Conservation (phyloP, 2,113 vertebrate species). For the Paraplagusia blochii region DNA sequence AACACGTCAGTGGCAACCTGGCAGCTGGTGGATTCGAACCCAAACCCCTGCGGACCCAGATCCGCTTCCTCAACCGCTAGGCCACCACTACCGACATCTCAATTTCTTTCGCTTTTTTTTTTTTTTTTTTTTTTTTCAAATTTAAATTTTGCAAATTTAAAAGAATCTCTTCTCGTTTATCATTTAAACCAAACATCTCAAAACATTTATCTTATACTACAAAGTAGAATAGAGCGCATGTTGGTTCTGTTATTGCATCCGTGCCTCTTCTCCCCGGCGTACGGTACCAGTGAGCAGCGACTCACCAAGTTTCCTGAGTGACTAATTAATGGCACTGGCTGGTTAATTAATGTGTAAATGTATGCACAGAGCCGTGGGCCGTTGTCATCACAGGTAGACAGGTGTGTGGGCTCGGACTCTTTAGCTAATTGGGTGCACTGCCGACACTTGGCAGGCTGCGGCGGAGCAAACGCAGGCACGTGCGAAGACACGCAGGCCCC, state of each 20-base stretch:
- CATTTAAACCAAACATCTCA: no score
- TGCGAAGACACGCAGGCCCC: constrained; percentile 10
- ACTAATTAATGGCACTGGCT: constrained; percentile 57
- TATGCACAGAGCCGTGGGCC: constrained; percentile 53
- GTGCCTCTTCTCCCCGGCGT: background rate
- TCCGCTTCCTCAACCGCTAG: no score
- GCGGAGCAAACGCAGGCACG: constrained; percentile 19
- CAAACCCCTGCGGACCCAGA: no score
- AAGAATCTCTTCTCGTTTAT: no score
- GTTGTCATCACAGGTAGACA: constrained; percentile 65
- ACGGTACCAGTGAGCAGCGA: constrained; percentile 27
- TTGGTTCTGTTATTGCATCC: background rate
- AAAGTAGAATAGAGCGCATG: background rate
- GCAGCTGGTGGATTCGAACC: no score
- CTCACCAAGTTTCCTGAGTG: constrained; percentile 51
- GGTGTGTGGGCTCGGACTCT: constrained; percentile 60
- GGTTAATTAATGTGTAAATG: constrained; percentile 69
- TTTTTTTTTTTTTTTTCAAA: no score
- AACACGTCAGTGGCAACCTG: no score
- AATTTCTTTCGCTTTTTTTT: no score
- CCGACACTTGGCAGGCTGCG: constrained; percentile 57
- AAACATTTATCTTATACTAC: background rate
- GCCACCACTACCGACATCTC: no score
- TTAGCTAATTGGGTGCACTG: constrained; percentile 62
- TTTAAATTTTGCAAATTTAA: no score